Conservation (phyloP, 2,888 invertebrate species). For the Drosophila buzzatii region DNA sequence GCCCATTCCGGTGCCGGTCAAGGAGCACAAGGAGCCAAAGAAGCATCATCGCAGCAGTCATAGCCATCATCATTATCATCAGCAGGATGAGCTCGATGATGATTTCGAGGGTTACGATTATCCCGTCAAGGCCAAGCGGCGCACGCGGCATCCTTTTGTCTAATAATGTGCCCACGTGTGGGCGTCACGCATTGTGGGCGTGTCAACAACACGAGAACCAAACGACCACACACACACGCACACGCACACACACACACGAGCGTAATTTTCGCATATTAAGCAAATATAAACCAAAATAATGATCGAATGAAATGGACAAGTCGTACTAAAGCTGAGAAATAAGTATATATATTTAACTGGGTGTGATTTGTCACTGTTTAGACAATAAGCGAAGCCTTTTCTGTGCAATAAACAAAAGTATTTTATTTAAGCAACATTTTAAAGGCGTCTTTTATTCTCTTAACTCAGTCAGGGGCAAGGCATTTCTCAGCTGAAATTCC, state of each 20-base stretch:
- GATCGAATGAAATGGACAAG: conserved; percentile 45
- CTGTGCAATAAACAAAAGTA: conserved; percentile 72
- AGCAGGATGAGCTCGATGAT: conserved; percentile 80
- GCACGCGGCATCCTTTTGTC: conserved; percentile 83
- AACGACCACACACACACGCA: neutral
- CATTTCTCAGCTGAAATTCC: neutral
- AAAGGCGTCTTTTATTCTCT: conserved; percentile 28
- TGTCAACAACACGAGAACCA: conserved; percentile 12
- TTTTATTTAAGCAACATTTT: conserved; percentile 62
- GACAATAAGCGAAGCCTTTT: conserved; percentile 42
- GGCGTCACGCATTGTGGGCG: conserved; percentile 40
- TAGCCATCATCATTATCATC: conserved; percentile 69
- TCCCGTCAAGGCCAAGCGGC: conserved; percentile 83
- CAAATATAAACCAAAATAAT: conserved; percentile 72
- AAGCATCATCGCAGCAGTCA: conserved; percentile 77
- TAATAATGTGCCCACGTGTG: conserved; percentile 43
- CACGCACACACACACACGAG: neutral
- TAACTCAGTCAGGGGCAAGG: neutral
- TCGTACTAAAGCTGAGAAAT: conserved; percentile 14
- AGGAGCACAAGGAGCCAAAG: conserved; percentile 80
- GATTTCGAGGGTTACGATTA: conserved; percentile 84
- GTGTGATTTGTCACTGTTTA: conserved; percentile 78
- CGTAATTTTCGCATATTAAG: conserved; percentile 48
- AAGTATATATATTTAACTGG: conserved; percentile 42
- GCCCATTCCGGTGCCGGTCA: conserved; percentile 84